Base-by-base conservation (phyloP, 2,113 vertebrate species). In the Erythrolamprus reginae region DNA sequence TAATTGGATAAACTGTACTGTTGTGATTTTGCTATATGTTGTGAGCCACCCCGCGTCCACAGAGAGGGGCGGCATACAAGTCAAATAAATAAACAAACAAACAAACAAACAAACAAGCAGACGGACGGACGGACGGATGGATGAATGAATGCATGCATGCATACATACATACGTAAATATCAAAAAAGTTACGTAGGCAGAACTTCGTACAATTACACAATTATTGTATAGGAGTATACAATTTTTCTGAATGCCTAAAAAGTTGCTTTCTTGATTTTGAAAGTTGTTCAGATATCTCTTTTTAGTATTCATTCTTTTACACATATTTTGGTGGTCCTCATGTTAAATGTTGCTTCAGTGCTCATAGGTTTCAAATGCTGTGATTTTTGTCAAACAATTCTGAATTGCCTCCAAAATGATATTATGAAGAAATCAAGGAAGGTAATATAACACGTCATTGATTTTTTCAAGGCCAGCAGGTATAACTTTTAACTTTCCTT, bases 381-480 rank as follows among this genome's bases (percentile, higher is more conserved):
- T 55, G 19, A 70, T 7, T 9, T 58, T 55, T 84, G 47, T 77
- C 42, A 86, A 56, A 88, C 85, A 82, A 86, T 89, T 86, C 28
- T 86, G 82, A 89, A 82, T 86, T 28, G 5, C 21, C 53, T 89
- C 58, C 17, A 86, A 82, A 86, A 86, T 89, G 84, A 17, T 47
- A 61, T 82, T 23, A 47, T 56, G 88, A 38, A 42, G 45, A 91
- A 87, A 83, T 83, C 70, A 91, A 88, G 42, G 47, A 83, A 91
- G 77, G 48, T 24, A 38, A 88, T 86, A 86, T 48, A 77, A 55
- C 17, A 9, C 52, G 33, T 33, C 28, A 48, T 24, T 70, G 28
- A 5, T 86, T 89, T 77, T 86, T 83, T 58, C 52, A 88, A 77
- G 86, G 82, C n/a, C 70, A 38, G 52, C 51, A 91, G 47, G 23